Percentiles rank a stretch among this genome's conserved stretches.
These are phyloP conservation scores for Myopa tessellatipennis DNA, from an alignment of 2,888 invertebrate species.

Conservation along the genomic window DNA sequence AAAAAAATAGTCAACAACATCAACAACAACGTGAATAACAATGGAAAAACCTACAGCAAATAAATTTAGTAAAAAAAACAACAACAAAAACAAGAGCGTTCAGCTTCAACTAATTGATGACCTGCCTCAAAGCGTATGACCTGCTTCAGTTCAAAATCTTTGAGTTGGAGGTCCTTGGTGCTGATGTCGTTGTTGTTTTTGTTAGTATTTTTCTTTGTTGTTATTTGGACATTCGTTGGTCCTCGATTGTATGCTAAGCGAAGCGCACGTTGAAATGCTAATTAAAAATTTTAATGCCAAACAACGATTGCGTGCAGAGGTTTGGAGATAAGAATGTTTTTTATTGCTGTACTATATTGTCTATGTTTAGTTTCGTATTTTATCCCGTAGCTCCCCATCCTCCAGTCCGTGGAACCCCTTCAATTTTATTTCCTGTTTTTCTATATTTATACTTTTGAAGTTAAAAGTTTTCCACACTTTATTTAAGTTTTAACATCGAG, in stretches of 20 bases:
- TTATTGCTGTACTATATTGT: not conserved
- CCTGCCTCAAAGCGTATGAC: not conserved
- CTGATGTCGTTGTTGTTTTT: not conserved
- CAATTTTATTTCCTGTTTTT: too few relatives aligned
- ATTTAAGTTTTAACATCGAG: not conserved
- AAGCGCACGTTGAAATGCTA: slow-evolving; percentile 41
- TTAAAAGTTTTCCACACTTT: too few relatives aligned
- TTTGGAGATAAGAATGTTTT: slow-evolving; percentile 36
- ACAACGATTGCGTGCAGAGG: slow-evolving; percentile 43
- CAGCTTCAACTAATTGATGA: not conserved
- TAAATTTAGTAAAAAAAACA: too few relatives aligned
- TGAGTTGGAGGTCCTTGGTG: not conserved
- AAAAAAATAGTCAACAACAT: not conserved
- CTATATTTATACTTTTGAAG: too few relatives aligned
- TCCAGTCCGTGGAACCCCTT: too few relatives aligned
- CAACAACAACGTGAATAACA: not conserved
- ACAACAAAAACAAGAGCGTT: too few relatives aligned
- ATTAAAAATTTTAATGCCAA: slow-evolving; percentile 16
- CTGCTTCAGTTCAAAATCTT: not conserved
- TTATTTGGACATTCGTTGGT: not conserved
- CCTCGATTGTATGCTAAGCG: not conserved
- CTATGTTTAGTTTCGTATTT: not conserved
- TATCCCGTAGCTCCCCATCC: not conserved
- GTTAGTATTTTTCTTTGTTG: not conserved
- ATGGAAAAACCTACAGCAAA: too few relatives aligned